A percentile compares a stretch with the other conserved stretches of the same genome.
Evolutionary conservation across 2,888 invertebrate species (phyloP).

Genomic region (Polyommatus icarus): DNA sequence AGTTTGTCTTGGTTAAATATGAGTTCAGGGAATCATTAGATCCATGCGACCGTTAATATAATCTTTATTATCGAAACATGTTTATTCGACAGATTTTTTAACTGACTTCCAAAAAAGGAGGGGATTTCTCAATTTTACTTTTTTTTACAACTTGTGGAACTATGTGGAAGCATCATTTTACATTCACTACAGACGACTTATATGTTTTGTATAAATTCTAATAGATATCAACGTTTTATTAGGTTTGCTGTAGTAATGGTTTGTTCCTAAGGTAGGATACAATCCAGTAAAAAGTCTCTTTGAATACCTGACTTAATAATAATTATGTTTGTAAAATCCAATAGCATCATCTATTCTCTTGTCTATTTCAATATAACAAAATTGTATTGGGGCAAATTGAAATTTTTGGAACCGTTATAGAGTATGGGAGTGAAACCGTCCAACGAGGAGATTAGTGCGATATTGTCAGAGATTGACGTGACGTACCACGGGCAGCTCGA

Average conservation of each 20-base stretch:
- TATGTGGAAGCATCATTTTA: no score
- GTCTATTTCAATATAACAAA: neutral
- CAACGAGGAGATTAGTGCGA: conserved; percentile 86
- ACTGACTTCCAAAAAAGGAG: no score
- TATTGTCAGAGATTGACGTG: conserved; percentile 91
- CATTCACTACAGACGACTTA: no score
- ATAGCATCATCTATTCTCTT: neutral
- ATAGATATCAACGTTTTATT: neutral
- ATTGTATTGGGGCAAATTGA: neutral
- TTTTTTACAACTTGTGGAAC: no score
- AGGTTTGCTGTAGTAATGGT: neutral
- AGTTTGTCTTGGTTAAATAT: no score
- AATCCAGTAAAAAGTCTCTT: neutral
- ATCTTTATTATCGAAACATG: no score
- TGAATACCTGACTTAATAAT: neutral
- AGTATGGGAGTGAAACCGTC: conserved; percentile 82
- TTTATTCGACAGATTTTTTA: no score
- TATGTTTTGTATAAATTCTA: neutral
- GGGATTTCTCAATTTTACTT: no score
- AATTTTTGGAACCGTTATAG: conserved; percentile 64
- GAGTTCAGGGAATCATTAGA: no score
- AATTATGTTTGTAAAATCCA: no score
- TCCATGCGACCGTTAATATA: no score
- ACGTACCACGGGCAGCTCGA: conserved; percentile 93
- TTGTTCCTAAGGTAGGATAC: neutral